Conservation (phyloP, 1,140 invertebrate genomes). For the Homarus americanus region DNA sequence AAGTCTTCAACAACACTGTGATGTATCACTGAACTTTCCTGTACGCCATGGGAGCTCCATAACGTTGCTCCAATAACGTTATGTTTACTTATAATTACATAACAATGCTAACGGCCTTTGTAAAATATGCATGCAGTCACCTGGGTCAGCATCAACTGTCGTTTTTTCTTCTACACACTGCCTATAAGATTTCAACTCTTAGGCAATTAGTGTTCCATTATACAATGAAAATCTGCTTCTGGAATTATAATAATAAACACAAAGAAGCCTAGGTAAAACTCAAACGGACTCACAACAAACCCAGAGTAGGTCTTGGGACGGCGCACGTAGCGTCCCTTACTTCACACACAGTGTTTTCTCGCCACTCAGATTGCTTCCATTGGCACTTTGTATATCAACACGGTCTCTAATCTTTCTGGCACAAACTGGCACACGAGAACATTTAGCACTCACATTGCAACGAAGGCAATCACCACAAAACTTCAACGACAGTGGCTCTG, state of each 20-base stretch:
- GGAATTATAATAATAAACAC: not conserved
- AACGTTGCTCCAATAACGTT: not conserved
- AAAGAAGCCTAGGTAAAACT: conserved; percentile 3
- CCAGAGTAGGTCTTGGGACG: conserved; percentile 33
- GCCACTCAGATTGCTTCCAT: conserved; percentile 21
- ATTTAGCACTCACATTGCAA: conserved; percentile 25
- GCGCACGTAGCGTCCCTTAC: conserved; percentile 53
- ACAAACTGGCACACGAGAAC: conserved; percentile 13
- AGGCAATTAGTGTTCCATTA: not conserved
- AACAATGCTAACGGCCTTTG: conserved; percentile 40
- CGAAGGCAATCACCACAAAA: conserved; percentile 61
- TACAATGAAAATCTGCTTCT: not conserved
- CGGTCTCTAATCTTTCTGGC: conserved; percentile 34
- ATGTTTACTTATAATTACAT: conserved; percentile 2
- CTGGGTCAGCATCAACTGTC: conserved; percentile 18
- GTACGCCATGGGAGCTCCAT: not conserved
- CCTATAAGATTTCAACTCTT: not conserved
- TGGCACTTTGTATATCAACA: not conserved
- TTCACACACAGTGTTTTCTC: conserved; percentile 46
- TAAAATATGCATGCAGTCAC: conserved; percentile 40
- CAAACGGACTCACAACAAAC: conserved; percentile 44
- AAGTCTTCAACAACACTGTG: not conserved
- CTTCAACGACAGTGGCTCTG: conserved; percentile 40
- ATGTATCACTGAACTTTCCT: not conserved
- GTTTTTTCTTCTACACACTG: not conserved